Conservation (phyloP, 2,888 invertebrate species). For the Prosopocoilus inquinatus region DNA sequence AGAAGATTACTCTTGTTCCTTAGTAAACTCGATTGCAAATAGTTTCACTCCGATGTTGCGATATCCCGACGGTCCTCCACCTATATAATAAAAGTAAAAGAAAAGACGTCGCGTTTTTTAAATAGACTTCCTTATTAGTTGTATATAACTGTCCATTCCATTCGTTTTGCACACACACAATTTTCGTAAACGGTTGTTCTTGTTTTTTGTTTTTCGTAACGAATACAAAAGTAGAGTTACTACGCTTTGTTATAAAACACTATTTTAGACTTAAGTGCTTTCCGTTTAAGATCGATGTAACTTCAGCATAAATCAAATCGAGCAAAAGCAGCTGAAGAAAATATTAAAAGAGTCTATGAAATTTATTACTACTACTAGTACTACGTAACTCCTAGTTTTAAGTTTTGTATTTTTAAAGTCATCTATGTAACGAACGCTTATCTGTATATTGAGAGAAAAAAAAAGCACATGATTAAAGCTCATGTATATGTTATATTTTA, state of each 20-base stretch:
- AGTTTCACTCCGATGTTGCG: conserved; percentile 86
- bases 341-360: no score
- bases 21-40: conserved; percentile 78
- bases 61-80: conserved; percentile 92
- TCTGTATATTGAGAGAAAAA: conserved; percentile 52
- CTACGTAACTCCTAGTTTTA: no score
- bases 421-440: conserved; percentile 27
- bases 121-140: not conserved
- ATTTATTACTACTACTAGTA: no score
- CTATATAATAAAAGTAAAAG: conserved; percentile 69
- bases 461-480: conserved; percentile 36
- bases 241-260: not conserved
- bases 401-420: not conserved
- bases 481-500: conserved; percentile 18
- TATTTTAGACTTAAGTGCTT: not conserved
- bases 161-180: conserved; percentile 8
- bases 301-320: not conserved
- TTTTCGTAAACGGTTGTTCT: not conserved
- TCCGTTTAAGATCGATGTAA: not conserved
- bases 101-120: not conserved
- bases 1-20: conserved; percentile 81
- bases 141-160: conserved; percentile 18
- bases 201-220: not conserved
- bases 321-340: not conserved
- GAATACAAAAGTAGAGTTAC: not conserved